A percentile compares a stretch with the other conserved stretches of the same genome.
phyloP scores from a whole-genome alignment of 2,797 vertebrate species.

The Huso huso region DNA sequence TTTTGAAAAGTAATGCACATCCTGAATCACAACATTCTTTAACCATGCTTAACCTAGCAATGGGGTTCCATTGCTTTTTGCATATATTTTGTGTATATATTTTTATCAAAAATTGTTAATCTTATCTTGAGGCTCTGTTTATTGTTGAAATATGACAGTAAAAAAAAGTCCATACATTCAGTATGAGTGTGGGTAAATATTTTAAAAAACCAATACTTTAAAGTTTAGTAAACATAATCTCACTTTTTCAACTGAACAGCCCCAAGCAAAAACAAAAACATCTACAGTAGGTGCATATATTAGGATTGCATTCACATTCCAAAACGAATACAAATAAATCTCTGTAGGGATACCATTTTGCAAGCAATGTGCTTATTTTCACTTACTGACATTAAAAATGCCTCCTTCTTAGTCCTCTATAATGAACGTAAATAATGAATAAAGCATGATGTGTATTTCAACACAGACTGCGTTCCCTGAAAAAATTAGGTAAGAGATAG shows the following conservation, averaged over 20 bases:
- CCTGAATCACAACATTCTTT: too few species aligned
- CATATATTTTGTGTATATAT: too few species aligned
- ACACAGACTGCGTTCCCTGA: not conserved
- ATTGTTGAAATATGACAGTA: too few species aligned
- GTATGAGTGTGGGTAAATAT: not conserved
- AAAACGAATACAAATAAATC: not conserved
- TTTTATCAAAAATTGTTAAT: too few species aligned
- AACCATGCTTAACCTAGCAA: too few species aligned
- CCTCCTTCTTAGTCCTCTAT: not conserved
- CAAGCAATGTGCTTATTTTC: constrained; percentile 1
- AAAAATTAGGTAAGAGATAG: not conserved
- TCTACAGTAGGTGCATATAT: not conserved
- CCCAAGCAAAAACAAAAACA: not conserved
- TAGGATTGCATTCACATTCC: constrained; percentile 6
- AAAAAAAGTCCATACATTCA: too few species aligned
- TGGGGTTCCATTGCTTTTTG: too few species aligned
- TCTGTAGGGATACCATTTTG: constrained; percentile 3
- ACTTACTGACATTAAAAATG: constrained; percentile 6
- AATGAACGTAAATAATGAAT: constrained; percentile 9
- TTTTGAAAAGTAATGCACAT: too few species aligned
- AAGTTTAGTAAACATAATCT: not conserved
- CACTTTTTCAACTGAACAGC: constrained; percentile 1
- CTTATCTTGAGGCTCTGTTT: too few species aligned
- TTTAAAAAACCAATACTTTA: not conserved
- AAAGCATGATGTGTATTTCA: not conserved